Evolutionary conservation across 2,113 vertebrate genomes (phyloP).

Genomic region (Pituophis catenifer): DNA sequence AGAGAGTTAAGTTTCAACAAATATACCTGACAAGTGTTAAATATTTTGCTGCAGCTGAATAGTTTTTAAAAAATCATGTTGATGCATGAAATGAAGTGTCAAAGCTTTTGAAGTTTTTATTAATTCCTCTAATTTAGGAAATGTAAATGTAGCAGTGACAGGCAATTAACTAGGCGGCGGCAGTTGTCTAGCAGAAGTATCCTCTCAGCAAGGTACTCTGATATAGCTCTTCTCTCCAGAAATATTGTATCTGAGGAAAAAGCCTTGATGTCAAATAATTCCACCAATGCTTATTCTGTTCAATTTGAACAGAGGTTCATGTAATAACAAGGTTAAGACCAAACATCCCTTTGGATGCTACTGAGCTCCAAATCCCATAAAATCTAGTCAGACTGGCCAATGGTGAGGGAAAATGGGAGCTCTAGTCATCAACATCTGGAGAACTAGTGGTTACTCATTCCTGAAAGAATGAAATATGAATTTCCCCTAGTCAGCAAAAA

Average conservation of each 20-base stretch:
- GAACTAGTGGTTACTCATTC: background rate
- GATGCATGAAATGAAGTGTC: constrained; percentile 16
- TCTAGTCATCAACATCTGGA: background rate
- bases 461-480: background rate
- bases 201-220: background rate
- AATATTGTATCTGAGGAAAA: background rate
- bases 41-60: constrained; percentile 10
- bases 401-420: background rate
- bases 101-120: constrained; percentile 5
- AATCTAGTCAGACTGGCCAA: background rate
- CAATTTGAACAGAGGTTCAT: background rate
- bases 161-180: background rate
- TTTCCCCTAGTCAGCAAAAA: background rate
- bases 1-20: background rate
- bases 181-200: background rate
- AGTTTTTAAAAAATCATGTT: background rate
- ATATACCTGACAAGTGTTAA: constrained; percentile 1
- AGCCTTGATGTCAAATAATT: background rate
- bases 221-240: background rate
- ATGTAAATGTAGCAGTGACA: background rate
- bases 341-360: background rate
- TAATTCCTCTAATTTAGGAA: constrained; percentile 13
- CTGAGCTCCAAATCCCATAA: background rate
- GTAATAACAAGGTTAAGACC: background rate
- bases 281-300: background rate